A percentile compares a stretch with the other conserved stretches of the same genome.
phyloP scores from a whole-genome alignment of 2,888 invertebrate species.

The Melanchra persicariae region DNA sequence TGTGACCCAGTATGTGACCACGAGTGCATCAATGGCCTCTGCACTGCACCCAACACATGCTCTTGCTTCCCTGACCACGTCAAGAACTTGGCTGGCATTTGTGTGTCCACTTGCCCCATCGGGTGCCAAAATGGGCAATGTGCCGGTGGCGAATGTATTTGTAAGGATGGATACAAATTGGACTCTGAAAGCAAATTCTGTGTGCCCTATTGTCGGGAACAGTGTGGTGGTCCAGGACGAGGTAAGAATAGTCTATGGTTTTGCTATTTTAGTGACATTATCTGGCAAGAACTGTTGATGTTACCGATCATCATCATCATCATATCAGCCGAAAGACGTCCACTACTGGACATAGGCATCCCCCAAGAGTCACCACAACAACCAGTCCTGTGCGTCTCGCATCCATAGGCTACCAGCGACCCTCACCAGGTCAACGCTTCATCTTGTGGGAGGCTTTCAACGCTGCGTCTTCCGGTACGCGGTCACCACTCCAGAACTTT shows the following conservation, averaged over 20 bases:
- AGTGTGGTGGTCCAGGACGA: slow-evolving; percentile 83
- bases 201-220: slow-evolving; percentile 89
- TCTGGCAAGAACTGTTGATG: background rate
- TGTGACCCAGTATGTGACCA: slow-evolving; percentile 92
- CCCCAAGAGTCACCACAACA: too few relatives aligned
- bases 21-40: slow-evolving; percentile 92
- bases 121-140: slow-evolving; percentile 93
- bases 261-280: background rate
- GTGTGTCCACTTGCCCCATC: slow-evolving; percentile 92
- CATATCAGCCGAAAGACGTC: too few relatives aligned
- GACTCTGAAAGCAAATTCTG: slow-evolving; percentile 91
- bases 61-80: slow-evolving; percentile 92
- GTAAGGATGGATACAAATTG: slow-evolving; percentile 90
- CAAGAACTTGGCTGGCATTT: slow-evolving; percentile 88
- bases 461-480: too few relatives aligned
- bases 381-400: too few relatives aligned
- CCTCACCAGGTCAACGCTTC: too few relatives aligned
- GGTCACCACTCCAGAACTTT: too few relatives aligned
- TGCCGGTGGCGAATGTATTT: slow-evolving; percentile 91
- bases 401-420: too few relatives aligned
- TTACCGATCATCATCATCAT: too few relatives aligned
- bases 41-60: slow-evolving; percentile 92
- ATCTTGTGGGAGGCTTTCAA: too few relatives aligned
- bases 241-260: slow-evolving; percentile 73
- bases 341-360: too few relatives aligned